Conservation (phyloP, 2,113 vertebrate genomes). For the Corythaixoides concolor region DNA sequence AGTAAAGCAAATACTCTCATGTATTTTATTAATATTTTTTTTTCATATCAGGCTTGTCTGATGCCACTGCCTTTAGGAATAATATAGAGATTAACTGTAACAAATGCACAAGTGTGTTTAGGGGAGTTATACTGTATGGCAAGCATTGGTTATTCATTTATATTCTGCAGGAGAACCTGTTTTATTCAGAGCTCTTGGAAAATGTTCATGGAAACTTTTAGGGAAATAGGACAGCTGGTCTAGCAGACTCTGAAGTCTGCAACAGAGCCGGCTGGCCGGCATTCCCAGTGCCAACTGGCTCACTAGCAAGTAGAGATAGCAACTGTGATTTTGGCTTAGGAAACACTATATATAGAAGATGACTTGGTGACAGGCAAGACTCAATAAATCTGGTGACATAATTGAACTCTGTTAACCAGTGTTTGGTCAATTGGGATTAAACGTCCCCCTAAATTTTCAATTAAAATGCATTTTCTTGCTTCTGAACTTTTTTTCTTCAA, state of each 20-base stretch:
- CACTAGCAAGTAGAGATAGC: slow-evolving; percentile 42
- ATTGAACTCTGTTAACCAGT: slow-evolving; percentile 42
- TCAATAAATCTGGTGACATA: slow-evolving; percentile 54
- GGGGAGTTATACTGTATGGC: neutral
- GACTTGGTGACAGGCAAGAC: slow-evolving; percentile 47
- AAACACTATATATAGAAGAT: slow-evolving; percentile 45
- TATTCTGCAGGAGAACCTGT: slow-evolving; percentile 10
- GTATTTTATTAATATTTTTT: neutral
- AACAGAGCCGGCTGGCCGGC: slow-evolving; percentile 3
- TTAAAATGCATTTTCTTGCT: neutral
- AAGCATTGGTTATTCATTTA: slow-evolving; percentile 5
- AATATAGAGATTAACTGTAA: neutral
- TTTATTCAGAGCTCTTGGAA: slow-evolving; percentile 37
- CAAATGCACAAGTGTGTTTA: neutral
- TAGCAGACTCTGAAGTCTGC: slow-evolving; percentile 53
- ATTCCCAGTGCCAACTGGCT: slow-evolving; percentile 59
- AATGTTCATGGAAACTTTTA: slow-evolving; percentile 42
- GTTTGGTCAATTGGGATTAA: slow-evolving; percentile 30
- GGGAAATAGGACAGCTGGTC: slow-evolving; percentile 49
- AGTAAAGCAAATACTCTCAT: neutral
- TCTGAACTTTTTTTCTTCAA: neutral
- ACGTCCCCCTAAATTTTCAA: neutral
- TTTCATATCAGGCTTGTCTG: neutral
- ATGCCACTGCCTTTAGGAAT: neutral
- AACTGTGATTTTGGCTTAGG: slow-evolving; percentile 42